Conservation (phyloP, 2,797 vertebrate genomes). For the Enteromius thamalakanensis region DNA sequence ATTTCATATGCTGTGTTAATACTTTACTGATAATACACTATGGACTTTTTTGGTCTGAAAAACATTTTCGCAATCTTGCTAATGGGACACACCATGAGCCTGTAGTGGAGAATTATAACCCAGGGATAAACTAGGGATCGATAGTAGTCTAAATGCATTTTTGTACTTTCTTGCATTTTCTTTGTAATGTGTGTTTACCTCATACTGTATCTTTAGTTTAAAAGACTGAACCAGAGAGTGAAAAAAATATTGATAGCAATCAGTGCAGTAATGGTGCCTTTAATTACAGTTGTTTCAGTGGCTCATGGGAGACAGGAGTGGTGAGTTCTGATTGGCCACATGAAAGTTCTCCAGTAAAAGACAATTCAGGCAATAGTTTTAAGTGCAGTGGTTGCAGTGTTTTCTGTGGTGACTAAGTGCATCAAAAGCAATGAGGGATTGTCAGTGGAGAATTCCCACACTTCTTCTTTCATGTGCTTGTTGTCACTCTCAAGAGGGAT, state of each 20-base stretch:
- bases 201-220: neutral
- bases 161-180: neutral
- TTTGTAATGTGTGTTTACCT: neutral
- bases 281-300: slow-evolving; percentile 28
- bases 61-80: neutral
- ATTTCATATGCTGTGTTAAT: neutral
- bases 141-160: neutral
- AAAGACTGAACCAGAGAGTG: neutral
- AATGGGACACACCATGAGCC: neutral
- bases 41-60: neutral
- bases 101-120: neutral
- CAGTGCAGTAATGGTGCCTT: slow-evolving; percentile 27
- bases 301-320: neutral
- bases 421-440: neutral
- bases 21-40: neutral
- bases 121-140: neutral
- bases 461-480: neutral
- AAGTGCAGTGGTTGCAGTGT: neutral
- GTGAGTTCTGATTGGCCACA: slow-evolving; percentile 33
- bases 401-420: neutral
- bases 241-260: slow-evolving; percentile 28
- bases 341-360: slow-evolving; percentile 1
- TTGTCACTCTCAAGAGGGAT: slow-evolving; percentile 2
- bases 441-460: neutral
- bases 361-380: neutral